phyloP scores from a whole-genome alignment of 2,888 invertebrate species.

The Byasa hedistus region DNA sequence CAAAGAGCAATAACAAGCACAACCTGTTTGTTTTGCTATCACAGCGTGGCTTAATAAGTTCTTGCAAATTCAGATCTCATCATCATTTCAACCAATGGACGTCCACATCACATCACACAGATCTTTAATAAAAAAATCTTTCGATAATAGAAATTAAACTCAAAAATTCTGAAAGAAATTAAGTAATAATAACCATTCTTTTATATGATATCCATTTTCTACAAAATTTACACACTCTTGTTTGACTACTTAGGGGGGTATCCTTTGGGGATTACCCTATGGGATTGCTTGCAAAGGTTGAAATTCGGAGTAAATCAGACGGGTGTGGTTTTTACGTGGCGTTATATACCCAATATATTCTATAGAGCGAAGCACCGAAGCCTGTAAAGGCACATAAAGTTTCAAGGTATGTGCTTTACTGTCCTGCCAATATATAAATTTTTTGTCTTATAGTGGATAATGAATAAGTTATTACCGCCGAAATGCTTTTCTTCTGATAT shows the following conservation, averaged over 20 bases:
- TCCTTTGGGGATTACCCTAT: neutral
- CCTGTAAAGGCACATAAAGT: neutral
- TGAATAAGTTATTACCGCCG: neutral
- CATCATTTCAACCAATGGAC: too few species aligned
- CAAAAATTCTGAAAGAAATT: too few species aligned
- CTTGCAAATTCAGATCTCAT: too few species aligned
- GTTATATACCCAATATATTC: neutral
- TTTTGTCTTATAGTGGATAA: neutral
- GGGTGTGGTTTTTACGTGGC: neutral
- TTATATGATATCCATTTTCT: neutral
- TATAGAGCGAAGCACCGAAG: neutral
- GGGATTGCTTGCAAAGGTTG: neutral
- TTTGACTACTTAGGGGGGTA: neutral
- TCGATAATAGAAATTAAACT: too few species aligned
- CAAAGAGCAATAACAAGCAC: too few species aligned
- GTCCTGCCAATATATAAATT: neutral
- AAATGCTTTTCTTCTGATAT: neutral
- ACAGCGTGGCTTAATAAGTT: too few species aligned
- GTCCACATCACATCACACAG: too few species aligned
- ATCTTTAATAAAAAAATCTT: too few species aligned
- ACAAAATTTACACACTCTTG: neutral
- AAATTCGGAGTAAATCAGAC: neutral
- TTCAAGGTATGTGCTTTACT: neutral
- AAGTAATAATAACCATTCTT: neutral
- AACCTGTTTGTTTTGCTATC: too few species aligned